Percentiles rank a stretch among this genome's conserved stretches.
Conservation (phyloP, 2,113 vertebrate species). For the Mungos mungo region DNA sequence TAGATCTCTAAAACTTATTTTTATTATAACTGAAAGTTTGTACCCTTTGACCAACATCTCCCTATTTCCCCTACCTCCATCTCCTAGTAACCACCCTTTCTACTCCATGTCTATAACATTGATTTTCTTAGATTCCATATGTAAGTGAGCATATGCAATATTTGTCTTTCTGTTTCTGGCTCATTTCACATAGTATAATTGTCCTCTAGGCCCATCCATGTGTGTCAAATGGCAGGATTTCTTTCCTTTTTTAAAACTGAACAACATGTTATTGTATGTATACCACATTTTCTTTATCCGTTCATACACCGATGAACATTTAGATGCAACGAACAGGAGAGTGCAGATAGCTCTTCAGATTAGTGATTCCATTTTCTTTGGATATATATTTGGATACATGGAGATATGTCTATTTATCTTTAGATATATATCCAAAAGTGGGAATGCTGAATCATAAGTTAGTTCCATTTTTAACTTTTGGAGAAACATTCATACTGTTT, state of each 20-base stretch:
- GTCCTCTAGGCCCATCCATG: too few relatives aligned
- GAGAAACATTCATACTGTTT: not conserved
- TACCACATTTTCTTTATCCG: not conserved
- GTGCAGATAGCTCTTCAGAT: too few relatives aligned
- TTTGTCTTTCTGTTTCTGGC: not conserved
- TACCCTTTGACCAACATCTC: not conserved
- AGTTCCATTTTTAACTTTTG: not conserved
- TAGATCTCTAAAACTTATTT: not conserved
- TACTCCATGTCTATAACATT: not conserved
- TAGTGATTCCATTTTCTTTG: too few relatives aligned
- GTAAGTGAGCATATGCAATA: not conserved
- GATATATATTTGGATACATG: too few relatives aligned
- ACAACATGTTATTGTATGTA: not conserved
- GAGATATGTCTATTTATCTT: not conserved
- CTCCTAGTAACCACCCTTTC: not conserved
- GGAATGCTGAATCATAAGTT: not conserved
- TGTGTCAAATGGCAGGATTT: not conserved
- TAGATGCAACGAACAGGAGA: not conserved
- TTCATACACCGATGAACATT: not conserved
- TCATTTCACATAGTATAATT: not conserved
- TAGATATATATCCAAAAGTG: not conserved
- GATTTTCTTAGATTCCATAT: not conserved
- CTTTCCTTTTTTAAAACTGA: not conserved
- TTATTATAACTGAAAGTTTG: not conserved
- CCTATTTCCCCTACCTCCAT: not conserved